These are phyloP conservation scores for Proales similis DNA, from an alignment of 1,140 invertebrate species.

Conservation along the genomic window DNA sequence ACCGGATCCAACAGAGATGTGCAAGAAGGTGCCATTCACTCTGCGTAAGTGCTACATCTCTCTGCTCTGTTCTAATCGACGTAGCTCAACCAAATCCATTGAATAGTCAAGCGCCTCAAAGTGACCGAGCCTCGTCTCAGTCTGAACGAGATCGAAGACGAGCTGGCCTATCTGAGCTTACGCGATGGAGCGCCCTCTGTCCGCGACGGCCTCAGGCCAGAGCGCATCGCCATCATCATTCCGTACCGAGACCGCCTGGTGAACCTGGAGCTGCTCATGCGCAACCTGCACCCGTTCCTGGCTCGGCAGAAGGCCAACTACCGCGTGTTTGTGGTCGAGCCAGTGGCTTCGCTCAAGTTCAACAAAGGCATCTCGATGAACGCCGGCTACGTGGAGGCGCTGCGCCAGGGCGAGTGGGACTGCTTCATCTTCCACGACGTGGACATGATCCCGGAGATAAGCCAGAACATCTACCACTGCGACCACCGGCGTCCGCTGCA, in stretches of 20 bases:
- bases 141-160: no score
- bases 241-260: slow-evolving; percentile 1
- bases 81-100: no score
- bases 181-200: no score
- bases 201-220: no score
- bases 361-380: slow-evolving; percentile 90
- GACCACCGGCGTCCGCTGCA: slow-evolving; percentile 58
- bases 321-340: slow-evolving; percentile 12
- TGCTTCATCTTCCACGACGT: slow-evolving; percentile 84
- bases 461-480: slow-evolving; percentile 21
- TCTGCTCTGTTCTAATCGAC: no score
- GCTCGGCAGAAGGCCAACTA: slow-evolving; percentile 9
- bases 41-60: no score
- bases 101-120: no score
- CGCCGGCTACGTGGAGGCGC: slow-evolving; percentile 77
- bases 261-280: slow-evolving; percentile 24
- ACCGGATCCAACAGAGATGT: no score
- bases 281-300: slow-evolving; percentile 23
- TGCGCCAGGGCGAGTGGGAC: slow-evolving; percentile 58
- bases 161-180: no score
- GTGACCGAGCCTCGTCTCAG: no score
- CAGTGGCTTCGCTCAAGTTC: slow-evolving; percentile 55
- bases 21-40: no score
- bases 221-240: no score
- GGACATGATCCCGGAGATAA: slow-evolving; percentile 21